Evolutionary conservation across 2,797 vertebrate species (phyloP).

Genomic region (Sebastes diaconus): DNA sequence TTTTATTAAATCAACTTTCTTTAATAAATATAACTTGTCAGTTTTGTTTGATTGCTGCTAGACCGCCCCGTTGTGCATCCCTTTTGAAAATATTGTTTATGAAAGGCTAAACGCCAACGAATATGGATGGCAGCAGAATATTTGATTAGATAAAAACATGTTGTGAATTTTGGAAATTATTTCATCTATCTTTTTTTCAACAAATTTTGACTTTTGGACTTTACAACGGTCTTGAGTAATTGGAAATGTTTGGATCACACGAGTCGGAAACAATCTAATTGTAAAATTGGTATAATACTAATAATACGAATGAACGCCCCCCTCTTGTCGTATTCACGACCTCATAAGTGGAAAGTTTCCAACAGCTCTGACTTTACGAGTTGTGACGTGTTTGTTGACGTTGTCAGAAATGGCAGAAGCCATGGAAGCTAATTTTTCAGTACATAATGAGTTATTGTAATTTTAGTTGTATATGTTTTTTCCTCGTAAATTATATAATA

Average conservation of each 20-base stretch:
- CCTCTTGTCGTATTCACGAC: no score
- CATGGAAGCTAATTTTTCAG: no score
- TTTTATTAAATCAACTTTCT: neutral
- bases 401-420: no score
- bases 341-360: no score
- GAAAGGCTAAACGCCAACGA: neutral
- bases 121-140: neutral
- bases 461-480: no score
- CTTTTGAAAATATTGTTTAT: neutral
- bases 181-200: neutral
- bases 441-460: neutral
- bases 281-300: neutral
- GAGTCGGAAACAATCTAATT: neutral
- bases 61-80: fast-evolving
- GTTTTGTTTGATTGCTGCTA: no score
- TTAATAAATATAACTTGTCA: neutral
- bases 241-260: neutral
- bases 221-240: neutral
- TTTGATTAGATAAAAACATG: neutral
- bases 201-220: neutral
- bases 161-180: neutral
- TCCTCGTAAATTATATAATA: no score
- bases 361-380: no score
- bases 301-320: no score
- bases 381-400: no score